Base-by-base conservation (phyloP, 1,140 invertebrate species). In the Coboldia fuscipes region DNA sequence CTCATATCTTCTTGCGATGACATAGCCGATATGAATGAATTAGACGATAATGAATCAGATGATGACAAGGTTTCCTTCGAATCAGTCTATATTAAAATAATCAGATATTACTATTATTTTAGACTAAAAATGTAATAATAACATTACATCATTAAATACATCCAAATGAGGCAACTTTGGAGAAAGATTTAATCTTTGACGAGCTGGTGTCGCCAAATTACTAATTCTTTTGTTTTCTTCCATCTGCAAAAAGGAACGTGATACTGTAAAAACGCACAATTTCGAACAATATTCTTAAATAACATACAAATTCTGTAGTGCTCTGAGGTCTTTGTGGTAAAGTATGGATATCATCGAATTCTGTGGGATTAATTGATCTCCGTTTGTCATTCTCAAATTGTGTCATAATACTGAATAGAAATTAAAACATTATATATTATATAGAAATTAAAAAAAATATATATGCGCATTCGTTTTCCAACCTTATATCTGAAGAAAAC, bases 1-100 rank as follows among this genome's bases (percentile, higher is more conserved):
- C 84, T 82, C 47, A 88, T 75, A 46, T 92, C 85, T 56, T 89
- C 83, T 51, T 90, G 84, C n/a, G 84, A 90, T 1, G 83, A 88
- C 36, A 88, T 69, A 3, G 88, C 88, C 1, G 85, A 92, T 34
- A 84, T 83, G 44, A 89, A 93, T 1, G 86, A 93, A 3, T 72
- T 81, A 12, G 75, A 80, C 4, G 79, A 83, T 2, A 81, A 63
- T 2, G 77, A 82, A 0, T 50, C 50, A 9, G 50, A 53, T 18
- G 48, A 51, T 8, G 52, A 55, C 0, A 50, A 54, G 0, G 51
- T 50, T 16, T 46, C 51, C 28, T 48, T 44, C 9, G 51, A 54
- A 34, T 54, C 51, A 14, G 47, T 49, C 51, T 54, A 14, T 30
- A 30, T n/a, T n/a, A n/a, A n/a, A n/a, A n/a, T n/a, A n/a, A n/a